Base-by-base conservation (phyloP, 2,888 invertebrate genomes). In the Galeopsomyia nigrocyanea region DNA sequence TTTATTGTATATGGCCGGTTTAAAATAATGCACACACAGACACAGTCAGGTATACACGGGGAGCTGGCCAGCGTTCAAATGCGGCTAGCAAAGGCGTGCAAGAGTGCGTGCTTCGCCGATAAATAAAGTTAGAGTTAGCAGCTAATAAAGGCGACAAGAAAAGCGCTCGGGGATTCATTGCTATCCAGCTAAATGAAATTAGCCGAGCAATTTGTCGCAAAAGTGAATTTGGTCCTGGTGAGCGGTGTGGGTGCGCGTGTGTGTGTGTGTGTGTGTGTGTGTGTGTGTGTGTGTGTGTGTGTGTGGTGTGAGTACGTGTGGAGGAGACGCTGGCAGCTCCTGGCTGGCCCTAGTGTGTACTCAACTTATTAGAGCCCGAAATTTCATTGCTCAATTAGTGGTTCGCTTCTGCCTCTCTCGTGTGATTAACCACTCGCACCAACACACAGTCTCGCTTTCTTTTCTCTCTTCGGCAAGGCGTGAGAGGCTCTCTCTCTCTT, bases 301-400 rank as follows among this genome's bases (percentile, higher is more conserved):
- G 26, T 26, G 26, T 26, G 26, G 26, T n/a, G n/a, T n/a, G n/a
- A n/a, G 49, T 16, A 2, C 19, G 10, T 13, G 57, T 17, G 19
- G 31, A 51, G 60, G 60, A 70, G 65, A 47, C 47, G 67, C 55
- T 61, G 63, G 19, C 50, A 53, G 61, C 21, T 47, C 46, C 47
- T 53, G 46, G 16, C 22, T 17, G 17, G 55, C n/a, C 19, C 26
- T 7, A 39, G 51, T 58, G 46, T 58, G 58, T 49, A 68, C 63
- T 67, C 72, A 64, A 64, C 68, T 72, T 73, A 73, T 73, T 73
- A 65, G 68, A 68, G 61, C 73, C 69, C 64, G 65, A 73, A 73
- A 73, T 73, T 73, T 73, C 73, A 69, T 73, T 73, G 65, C 55
- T 73, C 69, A 69, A 73, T 73, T 73, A 73, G 65, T 58, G 66